phyloP scores from a whole-genome alignment of 2,888 invertebrate species.

The Cecidostiba fungosa region DNA sequence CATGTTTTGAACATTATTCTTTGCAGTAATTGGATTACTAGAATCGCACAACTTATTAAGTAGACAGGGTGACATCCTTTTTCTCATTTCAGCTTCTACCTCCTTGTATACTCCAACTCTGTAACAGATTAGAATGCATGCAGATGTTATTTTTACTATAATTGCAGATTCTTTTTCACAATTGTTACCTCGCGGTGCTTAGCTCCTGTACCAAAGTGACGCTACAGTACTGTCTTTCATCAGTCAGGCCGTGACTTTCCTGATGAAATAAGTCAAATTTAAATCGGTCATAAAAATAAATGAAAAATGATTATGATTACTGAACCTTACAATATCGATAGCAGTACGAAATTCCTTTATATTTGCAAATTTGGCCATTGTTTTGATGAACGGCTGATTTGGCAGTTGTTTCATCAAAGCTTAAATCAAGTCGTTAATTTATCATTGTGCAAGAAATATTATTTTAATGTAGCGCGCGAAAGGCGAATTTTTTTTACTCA shows the following conservation, averaged over 20 bases:
- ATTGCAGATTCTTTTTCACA: not conserved
- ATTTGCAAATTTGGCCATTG: not conserved
- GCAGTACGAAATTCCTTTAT: not conserved
- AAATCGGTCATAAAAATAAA: no score
- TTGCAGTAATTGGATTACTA: no score
- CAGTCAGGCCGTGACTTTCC: not conserved
- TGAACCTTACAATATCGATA: no score
- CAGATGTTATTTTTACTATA: not conserved
- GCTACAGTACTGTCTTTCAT: not conserved
- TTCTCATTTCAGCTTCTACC: not conserved
- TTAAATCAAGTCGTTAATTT: not conserved
- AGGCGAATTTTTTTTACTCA: not conserved
- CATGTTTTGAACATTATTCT: not conserved
- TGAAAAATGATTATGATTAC: not conserved
- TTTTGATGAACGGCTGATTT: not conserved
- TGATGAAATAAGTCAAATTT: not conserved
- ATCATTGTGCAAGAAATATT: not conserved
- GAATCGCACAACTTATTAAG: no score
- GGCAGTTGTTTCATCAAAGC: not conserved
- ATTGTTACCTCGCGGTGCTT: not conserved
- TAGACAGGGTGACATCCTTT: not conserved
- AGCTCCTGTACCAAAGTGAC: not conserved
- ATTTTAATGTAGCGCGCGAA: not conserved
- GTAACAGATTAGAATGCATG: not conserved
- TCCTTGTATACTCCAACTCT: not conserved